These are phyloP conservation scores for Hirundo rustica DNA, from an alignment of 2,797 vertebrate species.

Conservation along the genomic window DNA sequence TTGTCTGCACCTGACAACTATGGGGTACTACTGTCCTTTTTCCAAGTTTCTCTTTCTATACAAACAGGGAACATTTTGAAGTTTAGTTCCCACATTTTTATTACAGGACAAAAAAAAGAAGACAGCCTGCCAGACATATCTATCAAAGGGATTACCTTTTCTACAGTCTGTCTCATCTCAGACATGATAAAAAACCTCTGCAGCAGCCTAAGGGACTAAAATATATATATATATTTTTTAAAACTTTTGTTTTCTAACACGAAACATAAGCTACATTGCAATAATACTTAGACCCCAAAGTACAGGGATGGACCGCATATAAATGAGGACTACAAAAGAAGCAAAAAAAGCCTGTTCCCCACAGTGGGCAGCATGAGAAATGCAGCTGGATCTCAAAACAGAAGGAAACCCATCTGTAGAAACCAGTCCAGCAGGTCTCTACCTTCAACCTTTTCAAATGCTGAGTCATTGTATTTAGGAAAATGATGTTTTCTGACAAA, in stretches of 20 bases:
- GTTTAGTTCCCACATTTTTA: neutral
- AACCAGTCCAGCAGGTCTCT: neutral
- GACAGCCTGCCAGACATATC: neutral
- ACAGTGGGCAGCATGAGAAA: neutral
- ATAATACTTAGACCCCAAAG: neutral
- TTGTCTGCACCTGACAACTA: neutral
- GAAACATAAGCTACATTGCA: neutral
- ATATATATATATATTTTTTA: neutral
- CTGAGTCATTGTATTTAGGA: neutral
- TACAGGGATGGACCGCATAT: neutral
- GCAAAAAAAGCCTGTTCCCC: neutral
- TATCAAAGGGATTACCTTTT: slow-evolving; percentile 43
- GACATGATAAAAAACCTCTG: slow-evolving; percentile 1
- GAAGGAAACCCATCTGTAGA: neutral
- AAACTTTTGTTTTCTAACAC: neutral
- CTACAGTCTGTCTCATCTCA: slow-evolving; percentile 10
- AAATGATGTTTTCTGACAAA: slow-evolving; percentile 22
- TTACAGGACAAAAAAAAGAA: neutral
- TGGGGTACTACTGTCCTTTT: neutral
- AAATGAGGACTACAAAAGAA: neutral
- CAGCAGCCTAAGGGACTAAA: neutral
- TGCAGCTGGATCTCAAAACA: neutral
- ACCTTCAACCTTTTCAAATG: slow-evolving; percentile 12
- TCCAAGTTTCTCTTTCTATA: neutral
- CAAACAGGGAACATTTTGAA: neutral